phyloP scores from a whole-genome alignment of 2,113 vertebrate genomes.

The Heteronetta atricapilla region DNA sequence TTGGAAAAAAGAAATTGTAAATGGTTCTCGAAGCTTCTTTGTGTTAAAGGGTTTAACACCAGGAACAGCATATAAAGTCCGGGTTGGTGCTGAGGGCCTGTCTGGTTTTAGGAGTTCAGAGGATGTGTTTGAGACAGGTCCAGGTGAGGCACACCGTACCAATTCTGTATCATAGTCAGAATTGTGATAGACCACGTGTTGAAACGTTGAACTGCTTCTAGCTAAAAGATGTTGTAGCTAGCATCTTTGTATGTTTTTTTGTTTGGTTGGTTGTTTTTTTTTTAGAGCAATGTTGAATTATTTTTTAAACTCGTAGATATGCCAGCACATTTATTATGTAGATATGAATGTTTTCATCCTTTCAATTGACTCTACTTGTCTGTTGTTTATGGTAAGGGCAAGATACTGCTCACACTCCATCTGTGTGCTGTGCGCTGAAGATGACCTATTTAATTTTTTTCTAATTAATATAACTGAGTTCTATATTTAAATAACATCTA shows the following conservation, averaged over 20 bases:
- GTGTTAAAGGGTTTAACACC: constrained; percentile 92
- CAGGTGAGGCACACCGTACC: constrained; percentile 86
- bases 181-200: not conserved
- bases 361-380: not conserved
- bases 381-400: not conserved
- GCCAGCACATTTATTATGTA: not conserved
- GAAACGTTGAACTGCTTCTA: constrained; percentile 19
- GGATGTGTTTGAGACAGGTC: constrained; percentile 90
- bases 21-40: constrained; percentile 90
- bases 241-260: not conserved
- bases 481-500: not conserved
- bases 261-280: not conserved
- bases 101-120: constrained; percentile 86
- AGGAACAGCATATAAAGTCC: constrained; percentile 92
- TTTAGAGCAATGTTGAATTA: not conserved
- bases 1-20: constrained; percentile 92
- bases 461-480: not conserved
- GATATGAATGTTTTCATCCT: not conserved
- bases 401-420: not conserved
- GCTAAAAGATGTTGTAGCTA: not conserved
- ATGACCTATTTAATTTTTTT: not conserved
- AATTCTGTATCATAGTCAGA: constrained; percentile 34
- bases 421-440: not conserved
- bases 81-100: constrained; percentile 88
- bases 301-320: not conserved